Evolutionary conservation across 2,888 invertebrate species (phyloP).

Genomic region (Zhuqinia jingwanae): DNA sequence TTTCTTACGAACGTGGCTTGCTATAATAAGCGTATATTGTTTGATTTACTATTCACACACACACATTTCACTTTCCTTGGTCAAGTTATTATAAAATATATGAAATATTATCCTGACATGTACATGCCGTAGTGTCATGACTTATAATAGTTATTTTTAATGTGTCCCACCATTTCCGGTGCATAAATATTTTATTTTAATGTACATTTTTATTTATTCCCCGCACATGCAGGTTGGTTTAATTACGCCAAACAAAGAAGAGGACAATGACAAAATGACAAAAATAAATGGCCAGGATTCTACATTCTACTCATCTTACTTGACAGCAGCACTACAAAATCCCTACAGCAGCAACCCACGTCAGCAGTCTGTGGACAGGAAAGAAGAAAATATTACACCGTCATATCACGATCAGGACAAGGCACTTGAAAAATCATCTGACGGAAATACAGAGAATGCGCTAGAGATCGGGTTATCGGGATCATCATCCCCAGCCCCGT

Average conservation of each 20-base stretch:
- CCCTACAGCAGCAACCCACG: neutral
- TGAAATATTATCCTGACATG: slow-evolving; percentile 17
- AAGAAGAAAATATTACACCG: neutral
- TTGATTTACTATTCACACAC: neutral
- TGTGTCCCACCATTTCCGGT: neutral
- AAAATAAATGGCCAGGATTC: slow-evolving; percentile 33
- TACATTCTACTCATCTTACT: neutral
- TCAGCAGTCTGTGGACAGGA: neutral
- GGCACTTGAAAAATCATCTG: neutral
- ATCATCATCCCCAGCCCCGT: neutral
- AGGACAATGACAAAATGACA: slow-evolving; percentile 4
- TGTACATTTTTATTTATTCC: neutral
- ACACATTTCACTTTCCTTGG: too few species aligned
- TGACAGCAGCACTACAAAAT: slow-evolving; percentile 1
- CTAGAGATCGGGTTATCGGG: neutral
- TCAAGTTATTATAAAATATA: neutral
- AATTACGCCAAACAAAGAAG: slow-evolving; percentile 36
- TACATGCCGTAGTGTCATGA: neutral
- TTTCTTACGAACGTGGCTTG: neutral
- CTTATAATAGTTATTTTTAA: slow-evolving; percentile 25
- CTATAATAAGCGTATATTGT: neutral
- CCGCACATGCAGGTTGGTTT: slow-evolving; percentile 23
- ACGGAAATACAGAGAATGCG: slow-evolving; percentile 5
- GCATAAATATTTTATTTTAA: slow-evolving; percentile 24
- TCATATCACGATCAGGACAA: slow-evolving; percentile 21